Evolutionary conservation across 2,888 invertebrate species (phyloP), one percentile per base, ranked within the genome.

Genomic region (Rhabditoides inermis): DNA sequence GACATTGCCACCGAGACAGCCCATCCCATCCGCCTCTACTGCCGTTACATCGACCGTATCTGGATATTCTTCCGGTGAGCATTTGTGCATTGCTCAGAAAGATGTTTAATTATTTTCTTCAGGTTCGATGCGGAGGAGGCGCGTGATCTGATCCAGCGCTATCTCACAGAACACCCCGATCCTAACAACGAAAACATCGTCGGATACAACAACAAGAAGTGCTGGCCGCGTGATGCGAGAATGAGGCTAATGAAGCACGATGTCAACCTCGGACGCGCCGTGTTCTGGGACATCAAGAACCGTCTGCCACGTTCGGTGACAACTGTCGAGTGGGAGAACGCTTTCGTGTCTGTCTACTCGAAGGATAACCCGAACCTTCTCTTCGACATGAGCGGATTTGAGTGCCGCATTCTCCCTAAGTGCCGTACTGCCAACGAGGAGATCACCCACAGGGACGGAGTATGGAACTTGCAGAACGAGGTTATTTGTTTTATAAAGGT

Each of bases 171-270:
- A 77, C 98, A 98, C 82, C 98, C 98, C 0, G 98, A 99, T 82
- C 98, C 98, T 0, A 99, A 99, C 79, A 99, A 99, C 77, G 98
- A 99, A 78, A 99, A 99, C 78, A 98, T 99, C 72, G 98, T 99
- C 2, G 98, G 98, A 0, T 99, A 99, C 79, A 99, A 99, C 79
- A 99, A 99, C 80, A 99, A 98, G 79, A 99, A 99, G 77, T 99
- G 98, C 79, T 99, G 98, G 98, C 98, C 98, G 0, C 82, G 98
- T 52, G 98, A 99, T 79, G 92, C 98, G 0, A 83, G 98, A 51
- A 99, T 99, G 98, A 83, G 98, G 20, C 83, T 99, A 37, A 99
- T 99, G 98, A 99, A 99, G 76, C 98, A 99, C 75, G 98, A 99
- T 77, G 98, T 99, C 7, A 99, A 99, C 80, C 83, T 99, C 85